A percentile compares a stretch with the other conserved stretches of the same genome.
Conservation (phyloP, 1,140 invertebrate species). For the Atta colombica region DNA sequence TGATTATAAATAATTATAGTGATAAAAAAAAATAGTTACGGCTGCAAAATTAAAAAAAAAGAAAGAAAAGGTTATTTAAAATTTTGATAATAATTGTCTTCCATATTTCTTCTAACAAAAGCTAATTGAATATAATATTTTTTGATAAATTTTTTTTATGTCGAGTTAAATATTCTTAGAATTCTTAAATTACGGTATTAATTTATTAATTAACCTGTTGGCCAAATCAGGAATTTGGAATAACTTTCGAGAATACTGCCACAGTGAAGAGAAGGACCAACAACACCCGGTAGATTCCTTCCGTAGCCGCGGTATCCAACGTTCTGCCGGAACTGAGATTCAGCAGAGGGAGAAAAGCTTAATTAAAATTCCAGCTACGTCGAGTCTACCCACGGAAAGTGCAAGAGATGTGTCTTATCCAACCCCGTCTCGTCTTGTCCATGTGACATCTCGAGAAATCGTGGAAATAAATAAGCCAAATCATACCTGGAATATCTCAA, state of each 20-base stretch:
- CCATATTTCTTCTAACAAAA: not conserved
- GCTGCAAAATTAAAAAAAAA: not conserved
- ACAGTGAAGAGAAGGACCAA: conserved; percentile 4
- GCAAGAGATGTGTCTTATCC: conserved; percentile 43
- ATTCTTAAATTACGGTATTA: not conserved
- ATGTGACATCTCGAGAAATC: conserved; percentile 71
- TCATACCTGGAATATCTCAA: conserved; percentile 67
- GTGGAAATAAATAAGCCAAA: conserved; percentile 71
- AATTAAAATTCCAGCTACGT: conserved; percentile 79
- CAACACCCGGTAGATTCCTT: conserved; percentile 63
- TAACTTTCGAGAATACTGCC: not conserved
- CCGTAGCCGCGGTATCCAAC: conserved; percentile 44
- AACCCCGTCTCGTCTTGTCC: conserved; percentile 12
- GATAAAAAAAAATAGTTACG: not conserved
- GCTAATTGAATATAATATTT: not conserved
- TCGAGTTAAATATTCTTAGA: not conserved
- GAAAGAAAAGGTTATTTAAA: not conserved
- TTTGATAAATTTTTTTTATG: not conserved
- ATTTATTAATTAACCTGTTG: not conserved
- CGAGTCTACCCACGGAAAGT: conserved; percentile 70
- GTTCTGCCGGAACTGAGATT: conserved; percentile 64
- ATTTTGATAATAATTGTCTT: not conserved
- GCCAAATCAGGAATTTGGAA: conserved; percentile 10
- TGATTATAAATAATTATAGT: not conserved
- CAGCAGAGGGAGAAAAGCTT: conserved; percentile 75